A percentile compares a stretch with the other conserved stretches of the same genome.
phyloP scores from a whole-genome alignment of 2,888 invertebrate genomes.

The Rhagonycha fulva region DNA sequence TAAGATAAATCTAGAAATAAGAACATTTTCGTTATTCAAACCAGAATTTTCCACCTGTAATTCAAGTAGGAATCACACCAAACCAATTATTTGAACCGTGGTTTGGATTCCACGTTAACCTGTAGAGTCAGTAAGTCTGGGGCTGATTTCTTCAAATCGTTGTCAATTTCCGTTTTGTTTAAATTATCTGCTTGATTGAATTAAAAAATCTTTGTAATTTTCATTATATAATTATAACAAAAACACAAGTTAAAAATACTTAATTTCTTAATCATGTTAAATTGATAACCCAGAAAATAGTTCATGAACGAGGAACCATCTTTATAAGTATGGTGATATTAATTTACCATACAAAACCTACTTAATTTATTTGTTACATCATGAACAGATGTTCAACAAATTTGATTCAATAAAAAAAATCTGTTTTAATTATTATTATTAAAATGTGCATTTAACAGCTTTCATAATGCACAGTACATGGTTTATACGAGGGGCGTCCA shows the following conservation, averaged over 20 bases:
- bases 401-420: conserved; percentile 8
- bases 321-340: neutral
- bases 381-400: conserved; percentile 13
- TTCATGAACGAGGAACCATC: conserved; percentile 16
- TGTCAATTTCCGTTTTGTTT: too few relatives aligned
- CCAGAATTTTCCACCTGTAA: too few relatives aligned
- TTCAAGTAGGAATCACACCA: too few relatives aligned
- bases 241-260: neutral
- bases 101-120: too few relatives aligned
- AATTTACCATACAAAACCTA: conserved; percentile 7
- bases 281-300: conserved; percentile 39
- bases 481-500: neutral
- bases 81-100: too few relatives aligned
- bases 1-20: too few relatives aligned
- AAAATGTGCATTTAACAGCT: neutral
- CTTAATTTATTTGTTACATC: conserved; percentile 17
- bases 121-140: too few relatives aligned
- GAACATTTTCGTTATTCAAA: too few relatives aligned
- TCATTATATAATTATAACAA: neutral
- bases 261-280: neutral
- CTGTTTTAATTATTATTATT: neutral
- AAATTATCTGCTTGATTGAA: neutral
- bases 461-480: neutral
- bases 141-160: too few relatives aligned
- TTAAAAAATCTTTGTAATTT: neutral